Conservation (phyloP, 1,140 invertebrate species). For the Danaus plexippus region DNA sequence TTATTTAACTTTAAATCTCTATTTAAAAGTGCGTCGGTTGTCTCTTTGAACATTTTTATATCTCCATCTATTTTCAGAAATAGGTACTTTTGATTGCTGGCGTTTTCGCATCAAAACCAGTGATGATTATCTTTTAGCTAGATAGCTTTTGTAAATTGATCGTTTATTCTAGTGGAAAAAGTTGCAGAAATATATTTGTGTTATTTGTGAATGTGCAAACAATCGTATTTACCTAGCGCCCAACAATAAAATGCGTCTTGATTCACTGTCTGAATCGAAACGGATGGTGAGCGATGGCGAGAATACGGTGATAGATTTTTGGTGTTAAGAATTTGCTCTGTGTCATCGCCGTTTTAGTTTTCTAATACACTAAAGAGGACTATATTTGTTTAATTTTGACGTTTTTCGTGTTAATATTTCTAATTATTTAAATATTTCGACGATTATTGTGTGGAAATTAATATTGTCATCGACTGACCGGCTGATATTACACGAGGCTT, state of each 20-base stretch:
- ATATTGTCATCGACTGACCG: conserved; percentile 70
- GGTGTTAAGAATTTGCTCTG: conserved; percentile 69
- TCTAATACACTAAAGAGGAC: conserved; percentile 48
- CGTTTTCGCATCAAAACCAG: conserved; percentile 69
- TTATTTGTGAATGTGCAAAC: conserved; percentile 55
- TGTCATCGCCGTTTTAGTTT: conserved; percentile 65
- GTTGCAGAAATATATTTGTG: conserved; percentile 46
- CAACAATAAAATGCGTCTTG: conserved; percentile 64
- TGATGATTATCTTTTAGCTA: conserved; percentile 69
- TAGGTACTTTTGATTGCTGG: conserved; percentile 70
- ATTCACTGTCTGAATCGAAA: conserved; percentile 59
- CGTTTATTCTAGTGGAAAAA: conserved; percentile 56
- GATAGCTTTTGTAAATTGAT: conserved; percentile 67
- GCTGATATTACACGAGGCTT: conserved; percentile 72
- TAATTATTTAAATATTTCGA: conserved; percentile 49
- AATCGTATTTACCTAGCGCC: conserved; percentile 48
- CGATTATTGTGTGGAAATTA: conserved; percentile 57
- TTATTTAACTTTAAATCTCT: conserved; percentile 2
- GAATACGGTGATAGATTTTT: conserved; percentile 71
- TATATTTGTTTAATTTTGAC: conserved; percentile 50
- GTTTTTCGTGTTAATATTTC: conserved; percentile 50
- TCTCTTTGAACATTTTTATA: conserved; percentile 63
- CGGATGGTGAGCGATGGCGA: conserved; percentile 69
- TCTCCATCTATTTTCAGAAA: conserved; percentile 72
- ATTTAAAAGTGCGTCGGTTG: conserved; percentile 38